Conservation (phyloP, 1,140 invertebrate species). For the Caerostris darwini region DNA sequence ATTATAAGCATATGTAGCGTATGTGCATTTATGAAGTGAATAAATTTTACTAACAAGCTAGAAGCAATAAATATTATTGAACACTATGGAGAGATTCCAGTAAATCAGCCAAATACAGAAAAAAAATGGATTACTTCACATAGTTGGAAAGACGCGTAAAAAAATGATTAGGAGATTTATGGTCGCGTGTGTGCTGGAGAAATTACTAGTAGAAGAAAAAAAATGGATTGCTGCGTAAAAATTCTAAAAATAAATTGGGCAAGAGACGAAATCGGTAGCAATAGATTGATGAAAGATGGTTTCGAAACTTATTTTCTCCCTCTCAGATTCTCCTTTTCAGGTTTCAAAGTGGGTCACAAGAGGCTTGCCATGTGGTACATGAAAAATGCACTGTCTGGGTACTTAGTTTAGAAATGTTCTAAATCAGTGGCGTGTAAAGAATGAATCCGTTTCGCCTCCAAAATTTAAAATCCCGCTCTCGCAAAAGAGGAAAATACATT, state of each 20-base stretch:
- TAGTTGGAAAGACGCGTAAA: neutral
- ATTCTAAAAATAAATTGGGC: constrained; percentile 20
- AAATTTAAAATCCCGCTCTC: neutral
- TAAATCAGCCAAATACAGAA: neutral
- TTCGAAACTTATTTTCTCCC: neutral
- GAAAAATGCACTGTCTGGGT: neutral
- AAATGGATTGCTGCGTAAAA: neutral
- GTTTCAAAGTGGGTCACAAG: neutral
- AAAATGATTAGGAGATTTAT: constrained; percentile 37
- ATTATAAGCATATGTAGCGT: neutral
- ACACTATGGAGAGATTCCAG: neutral
- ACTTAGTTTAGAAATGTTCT: neutral
- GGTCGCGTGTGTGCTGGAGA: neutral
- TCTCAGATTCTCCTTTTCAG: neutral
- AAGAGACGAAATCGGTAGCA: neutral
- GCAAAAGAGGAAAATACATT: neutral
- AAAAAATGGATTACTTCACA: neutral
- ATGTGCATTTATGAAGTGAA: neutral
- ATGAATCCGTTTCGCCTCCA: neutral
- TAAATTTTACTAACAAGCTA: neutral
- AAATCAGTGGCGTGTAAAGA: neutral
- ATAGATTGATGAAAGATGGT: constrained; percentile 15
- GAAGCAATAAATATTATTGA: constrained; percentile 1
- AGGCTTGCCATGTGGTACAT: neutral
- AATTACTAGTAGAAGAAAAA: neutral